These are phyloP conservation scores for Onchidella celtica DNA, from an alignment of 2,888 invertebrate species.

Conservation along the genomic window DNA sequence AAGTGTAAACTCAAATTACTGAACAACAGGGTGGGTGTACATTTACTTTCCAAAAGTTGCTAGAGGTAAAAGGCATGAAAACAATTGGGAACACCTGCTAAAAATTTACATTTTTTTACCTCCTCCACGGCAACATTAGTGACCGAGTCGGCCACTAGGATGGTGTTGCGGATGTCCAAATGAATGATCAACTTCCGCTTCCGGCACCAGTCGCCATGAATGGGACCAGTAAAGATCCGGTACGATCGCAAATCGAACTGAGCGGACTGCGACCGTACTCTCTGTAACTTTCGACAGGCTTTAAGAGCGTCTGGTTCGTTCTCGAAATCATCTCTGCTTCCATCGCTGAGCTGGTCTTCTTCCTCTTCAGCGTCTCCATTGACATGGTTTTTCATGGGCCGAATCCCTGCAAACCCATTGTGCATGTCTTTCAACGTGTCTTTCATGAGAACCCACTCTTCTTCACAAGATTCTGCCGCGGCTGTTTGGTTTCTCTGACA, in stretches of 20 bases:
- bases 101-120: conserved; percentile 15
- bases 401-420: neutral
- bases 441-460: conserved; percentile 1
- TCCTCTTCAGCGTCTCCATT: neutral
- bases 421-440: neutral
- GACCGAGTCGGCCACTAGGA: conserved; percentile 78
- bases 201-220: conserved; percentile 23
- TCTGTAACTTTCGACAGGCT: neutral
- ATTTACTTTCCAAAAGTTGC: too few relatives aligned
- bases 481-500: too few relatives aligned
- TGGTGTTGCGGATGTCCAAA: conserved; percentile 79
- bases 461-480: too few relatives aligned
- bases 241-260: neutral
- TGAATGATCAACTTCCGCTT: conserved; percentile 78
- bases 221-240: neutral
- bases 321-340: neutral
- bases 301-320: neutral
- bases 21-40: too few relatives aligned
- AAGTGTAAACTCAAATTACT: too few relatives aligned
- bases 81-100: too few relatives aligned
- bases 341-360: neutral
- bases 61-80: too few relatives aligned
- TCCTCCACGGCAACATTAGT: conserved; percentile 75
- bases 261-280: neutral
- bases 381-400: neutral